Conservation (phyloP, 2,113 vertebrate genomes). For the Crotophaga sulcirostris region DNA sequence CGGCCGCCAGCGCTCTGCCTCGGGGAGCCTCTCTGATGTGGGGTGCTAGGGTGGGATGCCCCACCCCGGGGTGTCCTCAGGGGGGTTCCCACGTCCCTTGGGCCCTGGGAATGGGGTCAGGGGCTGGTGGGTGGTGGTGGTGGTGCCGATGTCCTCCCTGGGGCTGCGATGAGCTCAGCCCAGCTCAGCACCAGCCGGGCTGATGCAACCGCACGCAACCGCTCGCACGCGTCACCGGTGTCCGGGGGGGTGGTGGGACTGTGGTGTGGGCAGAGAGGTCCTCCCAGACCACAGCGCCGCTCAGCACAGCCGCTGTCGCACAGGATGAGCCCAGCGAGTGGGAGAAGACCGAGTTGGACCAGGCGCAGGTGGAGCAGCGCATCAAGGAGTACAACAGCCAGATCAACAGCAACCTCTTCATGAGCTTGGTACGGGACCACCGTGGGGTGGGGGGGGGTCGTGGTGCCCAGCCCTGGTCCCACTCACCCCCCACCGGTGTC, state of each 20-base stretch:
- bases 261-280: not conserved
- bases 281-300: fast-evolving
- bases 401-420: slow-evolving; percentile 94
- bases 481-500: not conserved
- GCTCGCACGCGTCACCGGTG: not conserved
- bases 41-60: not conserved
- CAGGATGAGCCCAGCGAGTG: slow-evolving; percentile 88
- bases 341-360: slow-evolving; percentile 82
- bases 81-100: not conserved
- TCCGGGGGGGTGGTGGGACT: not conserved
- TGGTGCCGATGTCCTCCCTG: not conserved
- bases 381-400: slow-evolving; percentile 94
- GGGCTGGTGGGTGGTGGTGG: not conserved
- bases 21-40: not conserved
- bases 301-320: not conserved
- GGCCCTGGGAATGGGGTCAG: not conserved
- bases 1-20: not conserved
- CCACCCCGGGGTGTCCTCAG: not conserved
- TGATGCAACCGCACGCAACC: slow-evolving; percentile 30
- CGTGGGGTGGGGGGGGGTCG: not conserved
- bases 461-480: not conserved
- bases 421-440: slow-evolving; percentile 86
- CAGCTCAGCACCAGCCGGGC: not conserved
- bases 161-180: not conserved
- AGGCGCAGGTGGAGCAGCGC: slow-evolving; percentile 85